These are phyloP conservation scores for Rhingia rostrata DNA, from an alignment of 2,888 invertebrate genomes.

Conservation along the genomic window DNA sequence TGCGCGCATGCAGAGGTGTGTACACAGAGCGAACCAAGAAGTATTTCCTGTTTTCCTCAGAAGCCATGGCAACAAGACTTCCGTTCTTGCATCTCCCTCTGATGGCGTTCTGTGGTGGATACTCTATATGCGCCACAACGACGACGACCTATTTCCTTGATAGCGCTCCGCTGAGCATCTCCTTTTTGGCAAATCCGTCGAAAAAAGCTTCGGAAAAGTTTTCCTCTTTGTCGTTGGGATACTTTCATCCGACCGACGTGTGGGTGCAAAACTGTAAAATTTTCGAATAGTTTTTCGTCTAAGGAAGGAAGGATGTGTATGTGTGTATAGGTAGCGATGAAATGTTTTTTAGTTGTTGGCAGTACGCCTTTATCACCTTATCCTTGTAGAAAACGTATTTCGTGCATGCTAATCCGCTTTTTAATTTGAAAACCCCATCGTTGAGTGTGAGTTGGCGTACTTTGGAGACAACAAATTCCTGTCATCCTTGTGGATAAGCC, in stretches of 20 bases:
- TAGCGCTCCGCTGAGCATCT: constrained; percentile 64
- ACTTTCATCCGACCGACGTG: neutral
- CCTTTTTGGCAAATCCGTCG: constrained; percentile 50
- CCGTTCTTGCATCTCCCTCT: constrained; percentile 37
- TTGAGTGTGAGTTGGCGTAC: constrained; percentile 24
- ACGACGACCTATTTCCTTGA: constrained; percentile 68
- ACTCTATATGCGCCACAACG: constrained; percentile 52
- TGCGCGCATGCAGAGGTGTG: constrained; percentile 1
- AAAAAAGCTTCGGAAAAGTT: constrained; percentile 62
- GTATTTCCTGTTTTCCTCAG: constrained; percentile 59
- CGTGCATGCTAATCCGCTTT: constrained; percentile 50
- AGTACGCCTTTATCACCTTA: constrained; percentile 45
- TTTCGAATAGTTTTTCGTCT: neutral
- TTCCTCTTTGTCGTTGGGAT: neutral
- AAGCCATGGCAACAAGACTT: constrained; percentile 68
- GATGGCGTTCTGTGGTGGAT: constrained; percentile 38
- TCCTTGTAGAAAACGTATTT: constrained; percentile 32
- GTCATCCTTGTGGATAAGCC: constrained; percentile 24
- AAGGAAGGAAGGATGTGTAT: neutral
- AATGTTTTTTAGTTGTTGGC: constrained; percentile 22
- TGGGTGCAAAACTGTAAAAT: neutral
- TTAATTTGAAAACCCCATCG: constrained; percentile 45
- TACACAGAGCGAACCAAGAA: neutral
- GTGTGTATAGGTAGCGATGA: neutral
- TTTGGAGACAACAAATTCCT: constrained; percentile 32